These are phyloP conservation scores for Patella vulgata DNA, from an alignment of 1,140 invertebrate genomes.

Conservation along the genomic window DNA sequence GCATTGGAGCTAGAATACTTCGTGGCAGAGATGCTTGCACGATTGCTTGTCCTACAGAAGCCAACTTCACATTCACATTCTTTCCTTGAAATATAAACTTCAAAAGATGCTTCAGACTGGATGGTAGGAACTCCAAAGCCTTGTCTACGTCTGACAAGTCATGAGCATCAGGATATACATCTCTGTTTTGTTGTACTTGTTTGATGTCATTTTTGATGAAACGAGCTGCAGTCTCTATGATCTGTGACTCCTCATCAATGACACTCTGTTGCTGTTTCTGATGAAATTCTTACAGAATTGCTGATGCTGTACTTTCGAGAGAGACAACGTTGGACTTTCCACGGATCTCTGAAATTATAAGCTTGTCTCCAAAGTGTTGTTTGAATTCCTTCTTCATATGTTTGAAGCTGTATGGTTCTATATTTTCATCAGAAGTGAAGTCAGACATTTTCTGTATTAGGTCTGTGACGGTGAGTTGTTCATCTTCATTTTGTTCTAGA, in stretches of 20 bases:
- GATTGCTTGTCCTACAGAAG: slow-evolving; percentile 29
- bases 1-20: slow-evolving; percentile 24
- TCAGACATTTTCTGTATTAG: slow-evolving; percentile 22
- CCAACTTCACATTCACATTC: slow-evolving; percentile 17
- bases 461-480: slow-evolving; percentile 22
- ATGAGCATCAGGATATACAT: slow-evolving; percentile 6
- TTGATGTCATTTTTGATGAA: slow-evolving; percentile 25
- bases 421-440: slow-evolving; percentile 15
- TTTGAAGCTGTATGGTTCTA: slow-evolving; percentile 15
- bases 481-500: slow-evolving; percentile 29
- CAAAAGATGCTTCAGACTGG: slow-evolving; percentile 10
- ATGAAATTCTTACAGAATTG: slow-evolving; percentile 24
- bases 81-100: slow-evolving; percentile 11
- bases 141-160: slow-evolving; percentile 7
- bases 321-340: slow-evolving; percentile 29
- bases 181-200: background rate
- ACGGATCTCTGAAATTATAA: slow-evolving; percentile 21
- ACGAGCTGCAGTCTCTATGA: slow-evolving; percentile 26
- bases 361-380: slow-evolving; percentile 24
- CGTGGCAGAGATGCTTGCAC: slow-evolving; percentile 31
- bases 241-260: slow-evolving; percentile 1
- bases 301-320: slow-evolving; percentile 7
- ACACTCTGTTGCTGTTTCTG: background rate
- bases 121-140: slow-evolving; percentile 6
- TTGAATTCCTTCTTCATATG: slow-evolving; percentile 34